Conservation (phyloP, 2,113 vertebrate genomes). For the Vulpes lagopus region DNA sequence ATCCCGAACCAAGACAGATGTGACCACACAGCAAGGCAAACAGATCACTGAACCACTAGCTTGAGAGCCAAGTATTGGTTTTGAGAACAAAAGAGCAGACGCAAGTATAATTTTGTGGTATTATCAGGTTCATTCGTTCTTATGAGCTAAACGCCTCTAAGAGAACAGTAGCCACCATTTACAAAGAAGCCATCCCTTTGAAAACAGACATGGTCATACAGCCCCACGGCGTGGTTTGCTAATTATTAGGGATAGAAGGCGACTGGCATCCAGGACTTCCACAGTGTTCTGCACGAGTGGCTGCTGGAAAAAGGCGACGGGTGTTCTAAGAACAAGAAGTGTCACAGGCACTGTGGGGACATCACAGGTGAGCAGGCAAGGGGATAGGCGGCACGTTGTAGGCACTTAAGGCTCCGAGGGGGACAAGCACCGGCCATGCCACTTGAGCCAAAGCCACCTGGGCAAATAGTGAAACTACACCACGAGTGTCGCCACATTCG, state of each 20-base stretch:
- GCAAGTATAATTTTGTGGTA: neutral
- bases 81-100: constrained; percentile 51
- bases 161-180: constrained; percentile 28
- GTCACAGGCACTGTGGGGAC: neutral
- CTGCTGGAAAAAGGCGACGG: neutral
- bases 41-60: neutral
- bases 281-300: neutral
- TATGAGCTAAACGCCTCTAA: constrained; percentile 45
- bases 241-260: accelerated
- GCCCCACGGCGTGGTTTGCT: neutral
- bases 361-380: neutral
- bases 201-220: neutral
- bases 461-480: neutral
- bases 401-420: constrained; percentile 84
- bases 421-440: constrained; percentile 59
- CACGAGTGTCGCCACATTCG: neutral
- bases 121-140: neutral
- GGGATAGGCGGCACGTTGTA: neutral
- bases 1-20: neutral
- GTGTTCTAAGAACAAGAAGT: neutral
- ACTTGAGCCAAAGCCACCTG: constrained; percentile 67
- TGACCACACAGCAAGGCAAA: neutral
- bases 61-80: neutral
- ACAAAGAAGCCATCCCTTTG: constrained; percentile 45
- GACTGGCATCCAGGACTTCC: neutral